Percentiles rank a stretch among this genome's conserved stretches.
phyloP scores from a whole-genome alignment of 1,140 invertebrate genomes.

The Pemphigus obesinymphae region DNA sequence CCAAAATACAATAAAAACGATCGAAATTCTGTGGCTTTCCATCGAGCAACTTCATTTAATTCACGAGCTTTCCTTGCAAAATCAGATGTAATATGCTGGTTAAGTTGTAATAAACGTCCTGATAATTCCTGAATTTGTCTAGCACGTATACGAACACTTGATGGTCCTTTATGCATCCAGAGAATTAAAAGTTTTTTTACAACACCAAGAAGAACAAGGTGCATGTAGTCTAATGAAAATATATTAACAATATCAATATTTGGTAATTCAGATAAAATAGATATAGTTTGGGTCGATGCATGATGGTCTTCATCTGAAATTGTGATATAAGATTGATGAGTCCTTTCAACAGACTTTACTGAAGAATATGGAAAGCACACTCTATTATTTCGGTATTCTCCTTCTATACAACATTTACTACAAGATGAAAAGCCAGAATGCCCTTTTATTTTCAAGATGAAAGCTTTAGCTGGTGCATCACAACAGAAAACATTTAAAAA shows the following conservation, averaged over 20 bases:
- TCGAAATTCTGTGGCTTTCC: too few species aligned
- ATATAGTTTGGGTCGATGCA: constrained; percentile 43
- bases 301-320: constrained; percentile 48
- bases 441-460: constrained; percentile 38
- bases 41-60: background rate
- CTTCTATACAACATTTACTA: constrained; percentile 27
- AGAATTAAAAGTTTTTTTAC: constrained; percentile 45
- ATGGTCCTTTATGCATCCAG: constrained; percentile 46
- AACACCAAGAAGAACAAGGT: constrained; percentile 49
- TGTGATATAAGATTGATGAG: constrained; percentile 24
- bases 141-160: background rate
- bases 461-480: constrained; percentile 39
- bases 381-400: background rate
- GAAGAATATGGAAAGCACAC: background rate
- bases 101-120: background rate
- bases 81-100: background rate
- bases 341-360: background rate
- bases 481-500: too few species aligned
- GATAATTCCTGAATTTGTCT: background rate
- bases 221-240: constrained; percentile 46
- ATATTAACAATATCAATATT: constrained; percentile 49
- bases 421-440: constrained; percentile 38
- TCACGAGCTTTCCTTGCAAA: background rate
- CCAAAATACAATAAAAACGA: too few species aligned
- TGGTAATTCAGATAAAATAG: constrained; percentile 49